Evolutionary conservation across 2,888 invertebrate genomes (phyloP), one percentile per base, ranked within the genome.

Genomic region (Venustoraphidia nigricollis): DNA sequence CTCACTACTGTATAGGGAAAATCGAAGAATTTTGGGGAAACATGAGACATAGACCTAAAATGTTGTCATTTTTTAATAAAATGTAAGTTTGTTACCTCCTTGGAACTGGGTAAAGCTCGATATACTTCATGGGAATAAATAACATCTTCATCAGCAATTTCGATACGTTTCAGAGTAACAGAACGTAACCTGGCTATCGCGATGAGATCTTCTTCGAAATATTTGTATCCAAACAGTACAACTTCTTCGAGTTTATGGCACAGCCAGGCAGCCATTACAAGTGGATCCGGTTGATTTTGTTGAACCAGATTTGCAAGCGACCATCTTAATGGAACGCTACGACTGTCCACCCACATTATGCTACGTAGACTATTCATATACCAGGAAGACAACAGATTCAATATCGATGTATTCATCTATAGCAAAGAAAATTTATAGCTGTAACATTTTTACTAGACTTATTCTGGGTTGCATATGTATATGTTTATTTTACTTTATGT

Each of bases 211-310:
- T 77, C 73, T 50, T 73, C 74, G 53, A 67, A 69, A 59, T 81
- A 76, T 54, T 76, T 73, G 59, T 79, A 77, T 37, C 81, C 73
- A 53, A 72, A 62, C 3, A 77, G 58, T 41, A 78, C 73, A 46
- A 82, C 64, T 58, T 77, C 74, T 52, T 70, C 66, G 27, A 82
- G 67, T 46, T 72, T 68, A 34, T 66, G 66, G 60, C 81, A 81
- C 53, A 73, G 68, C 81, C 81, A 82, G 8, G 81, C 77, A 52
- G 78, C 65, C 66, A 82, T 72, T 37, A 82, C 73, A 52, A 81
- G 66, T 1, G 79, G 78, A 62, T 82, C 78, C 41, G 70, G 70
- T 54, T 68, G 59, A 53, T 60, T 44, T 52, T 49, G 14, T 44
- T 48, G 34, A 43, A 37, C 9, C 34, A 43, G 39, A 48, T 48